Percentiles rank a stretch among this genome's conserved stretches.
These are phyloP conservation scores for Archivesica marissinica DNA, from an alignment of 1,140 invertebrate genomes.

Conservation along the genomic window DNA sequence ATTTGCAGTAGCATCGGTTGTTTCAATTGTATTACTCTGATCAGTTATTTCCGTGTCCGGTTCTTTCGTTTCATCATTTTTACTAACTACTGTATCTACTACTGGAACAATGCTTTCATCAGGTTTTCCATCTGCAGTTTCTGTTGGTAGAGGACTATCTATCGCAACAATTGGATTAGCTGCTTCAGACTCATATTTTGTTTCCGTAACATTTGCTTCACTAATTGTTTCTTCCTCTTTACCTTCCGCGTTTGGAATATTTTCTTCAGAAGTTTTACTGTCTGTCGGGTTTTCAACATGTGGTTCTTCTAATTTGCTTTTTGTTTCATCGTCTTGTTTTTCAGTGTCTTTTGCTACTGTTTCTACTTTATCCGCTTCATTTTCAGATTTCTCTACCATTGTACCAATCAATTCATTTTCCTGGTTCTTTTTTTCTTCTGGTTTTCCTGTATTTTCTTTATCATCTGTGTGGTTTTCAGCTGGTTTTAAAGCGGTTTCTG, in stretches of 20 bases:
- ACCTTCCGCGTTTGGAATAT: neutral
- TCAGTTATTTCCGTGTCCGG: neutral
- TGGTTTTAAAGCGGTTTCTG: neutral
- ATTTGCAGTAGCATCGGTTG: neutral
- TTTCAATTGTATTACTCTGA: neutral
- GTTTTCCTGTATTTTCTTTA: neutral
- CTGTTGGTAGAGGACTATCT: constrained; percentile 5
- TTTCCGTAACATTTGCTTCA: constrained; percentile 10
- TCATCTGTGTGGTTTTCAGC: neutral
- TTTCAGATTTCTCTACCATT: neutral
- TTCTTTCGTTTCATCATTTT: constrained; percentile 15
- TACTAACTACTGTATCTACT: neutral
- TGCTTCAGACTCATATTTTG: constrained; percentile 13
- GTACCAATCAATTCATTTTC: neutral
- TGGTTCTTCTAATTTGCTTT: constrained; percentile 13
- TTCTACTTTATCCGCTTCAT: neutral
- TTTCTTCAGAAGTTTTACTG: neutral
- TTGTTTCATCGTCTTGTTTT: neutral
- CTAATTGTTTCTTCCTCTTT: constrained; percentile 12
- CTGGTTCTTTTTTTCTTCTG: neutral
- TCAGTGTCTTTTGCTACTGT: constrained; percentile 12
- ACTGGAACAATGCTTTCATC: neutral
- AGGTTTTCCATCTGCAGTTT: neutral
- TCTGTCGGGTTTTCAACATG: neutral
- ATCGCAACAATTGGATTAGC: neutral